Percentiles rank a stretch among this genome's conserved stretches.
Evolutionary conservation across 1,140 invertebrate species (phyloP).

Genomic region (Drosophila chauvacae): DNA sequence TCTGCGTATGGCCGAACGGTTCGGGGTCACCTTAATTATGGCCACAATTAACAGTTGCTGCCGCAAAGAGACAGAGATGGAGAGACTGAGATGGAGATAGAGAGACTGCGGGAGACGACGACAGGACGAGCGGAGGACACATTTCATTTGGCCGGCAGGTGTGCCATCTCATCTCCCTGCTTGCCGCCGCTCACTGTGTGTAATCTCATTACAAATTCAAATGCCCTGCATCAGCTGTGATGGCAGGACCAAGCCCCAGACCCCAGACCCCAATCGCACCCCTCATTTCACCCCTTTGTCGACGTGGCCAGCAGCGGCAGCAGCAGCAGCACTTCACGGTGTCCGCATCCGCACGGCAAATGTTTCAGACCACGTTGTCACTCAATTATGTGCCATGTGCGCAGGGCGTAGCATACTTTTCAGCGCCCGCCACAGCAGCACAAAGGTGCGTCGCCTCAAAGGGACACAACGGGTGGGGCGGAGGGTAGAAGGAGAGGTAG

Average conservation of each 20-base stretch:
- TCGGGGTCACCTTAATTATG: conserved; percentile 78
- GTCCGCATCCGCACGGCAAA: conserved; percentile 76
- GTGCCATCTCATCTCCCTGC: conserved; percentile 15
- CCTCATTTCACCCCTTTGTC: conserved; percentile 1
- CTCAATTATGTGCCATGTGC: conserved; percentile 80
- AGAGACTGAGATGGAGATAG: neutral
- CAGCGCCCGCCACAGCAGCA: conserved; percentile 44
- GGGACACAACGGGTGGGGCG: neutral
- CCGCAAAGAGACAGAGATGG: conserved; percentile 4
- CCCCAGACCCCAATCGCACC: conserved; percentile 17
- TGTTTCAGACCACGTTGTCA: conserved; percentile 76
- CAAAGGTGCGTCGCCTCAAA: conserved; percentile 17
- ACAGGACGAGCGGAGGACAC: conserved; percentile 35
- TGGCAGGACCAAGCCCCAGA: neutral
- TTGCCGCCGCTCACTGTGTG: conserved; percentile 37
- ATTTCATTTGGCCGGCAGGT: conserved; percentile 70
- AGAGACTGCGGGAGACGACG: neutral
- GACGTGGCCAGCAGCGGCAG: conserved; percentile 6
- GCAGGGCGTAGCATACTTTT: conserved; percentile 72
- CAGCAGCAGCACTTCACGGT: conserved; percentile 40
- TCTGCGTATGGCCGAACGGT: conserved; percentile 26
- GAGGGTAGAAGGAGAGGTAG: neutral
- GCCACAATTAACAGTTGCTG: conserved; percentile 78
- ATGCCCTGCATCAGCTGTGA: conserved; percentile 59
- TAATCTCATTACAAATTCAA: conserved; percentile 82